A percentile compares a stretch with the other conserved stretches of the same genome.
These are phyloP conservation scores for Aleiodes alternator DNA, from an alignment of 2,888 invertebrate species.

Conservation along the genomic window DNA sequence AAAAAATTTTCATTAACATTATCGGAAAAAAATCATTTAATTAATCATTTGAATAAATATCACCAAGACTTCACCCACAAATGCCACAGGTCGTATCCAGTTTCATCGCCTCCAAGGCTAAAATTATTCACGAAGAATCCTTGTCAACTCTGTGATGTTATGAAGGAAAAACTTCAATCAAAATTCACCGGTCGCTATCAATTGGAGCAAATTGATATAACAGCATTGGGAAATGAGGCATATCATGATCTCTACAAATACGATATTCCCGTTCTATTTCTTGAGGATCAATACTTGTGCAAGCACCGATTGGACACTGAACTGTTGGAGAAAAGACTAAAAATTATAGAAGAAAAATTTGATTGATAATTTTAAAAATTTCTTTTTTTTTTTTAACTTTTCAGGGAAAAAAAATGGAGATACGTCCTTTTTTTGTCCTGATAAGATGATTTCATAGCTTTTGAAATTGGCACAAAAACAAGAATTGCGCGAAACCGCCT, in stretches of 20 bases:
- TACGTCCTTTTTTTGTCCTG: no score
- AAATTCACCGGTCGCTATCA: slow-evolving; percentile 79
- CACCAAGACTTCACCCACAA: background rate
- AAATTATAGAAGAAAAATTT: slow-evolving; percentile 34
- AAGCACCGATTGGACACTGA: slow-evolving; percentile 83
- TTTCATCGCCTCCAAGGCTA: slow-evolving; percentile 78
- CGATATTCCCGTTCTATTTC: slow-evolving; percentile 92
- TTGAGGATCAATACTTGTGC: slow-evolving; percentile 88
- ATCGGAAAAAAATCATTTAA: background rate
- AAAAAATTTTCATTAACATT: no score
- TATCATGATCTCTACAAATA: slow-evolving; percentile 86
- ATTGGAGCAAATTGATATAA: slow-evolving; percentile 87
- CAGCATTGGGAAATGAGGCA: slow-evolving; percentile 82
- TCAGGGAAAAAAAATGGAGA: no score
- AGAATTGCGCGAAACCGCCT: no score
- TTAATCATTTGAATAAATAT: background rate
- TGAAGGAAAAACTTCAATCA: slow-evolving; percentile 81
- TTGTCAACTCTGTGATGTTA: slow-evolving; percentile 88
- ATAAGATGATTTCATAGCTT: no score
- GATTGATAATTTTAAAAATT: no score
- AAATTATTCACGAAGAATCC: slow-evolving; percentile 89
- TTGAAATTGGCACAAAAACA: no score
- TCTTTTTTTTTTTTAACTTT: no score
- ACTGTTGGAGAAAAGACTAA: slow-evolving; percentile 78
- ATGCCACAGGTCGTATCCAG: slow-evolving; percentile 65